These are phyloP conservation scores for Dascyllus trimaculatus DNA, from an alignment of 2,113 vertebrate species.

Conservation along the genomic window DNA sequence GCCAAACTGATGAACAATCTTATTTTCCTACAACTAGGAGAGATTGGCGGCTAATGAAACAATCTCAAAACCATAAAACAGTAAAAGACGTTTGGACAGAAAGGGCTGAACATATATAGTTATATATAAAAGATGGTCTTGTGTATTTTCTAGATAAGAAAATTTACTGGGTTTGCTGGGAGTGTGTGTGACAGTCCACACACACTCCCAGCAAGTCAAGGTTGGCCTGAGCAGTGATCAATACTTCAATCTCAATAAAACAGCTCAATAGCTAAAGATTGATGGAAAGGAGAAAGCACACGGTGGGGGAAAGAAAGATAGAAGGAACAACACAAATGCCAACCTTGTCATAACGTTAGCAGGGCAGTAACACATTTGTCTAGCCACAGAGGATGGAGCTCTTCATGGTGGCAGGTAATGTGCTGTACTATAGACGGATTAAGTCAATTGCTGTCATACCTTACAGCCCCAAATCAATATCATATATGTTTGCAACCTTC, in stretches of 20 bases:
- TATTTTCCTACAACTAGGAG: constrained; percentile 78
- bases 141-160: constrained; percentile 44
- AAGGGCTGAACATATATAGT: constrained; percentile 60
- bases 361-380: constrained; percentile 86
- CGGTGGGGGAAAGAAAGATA: constrained; percentile 57
- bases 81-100: constrained; percentile 41
- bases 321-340: constrained; percentile 82
- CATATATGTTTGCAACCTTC: constrained; percentile 81
- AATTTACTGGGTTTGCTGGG: constrained; percentile 66
- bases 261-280: constrained; percentile 90
- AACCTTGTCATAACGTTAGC: constrained; percentile 84
- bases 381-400: constrained; percentile 78
- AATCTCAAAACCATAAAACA: constrained; percentile 72
- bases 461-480: constrained; percentile 86
- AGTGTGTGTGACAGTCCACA: constrained; percentile 68
- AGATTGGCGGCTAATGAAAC: constrained; percentile 86
- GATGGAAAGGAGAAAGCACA: constrained; percentile 58
- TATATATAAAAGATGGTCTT: constrained; percentile 51
- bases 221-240: constrained; percentile 91
- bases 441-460: constrained; percentile 75
- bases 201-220: constrained; percentile 87
- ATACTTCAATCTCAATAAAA: constrained; percentile 98
- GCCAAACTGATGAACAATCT: constrained; percentile 76
- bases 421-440: constrained; percentile 65
- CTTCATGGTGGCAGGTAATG: constrained; percentile 63